These are phyloP conservation scores for Malaclemys terrapin DNA, from an alignment of 2,113 vertebrate genomes.

Conservation along the genomic window DNA sequence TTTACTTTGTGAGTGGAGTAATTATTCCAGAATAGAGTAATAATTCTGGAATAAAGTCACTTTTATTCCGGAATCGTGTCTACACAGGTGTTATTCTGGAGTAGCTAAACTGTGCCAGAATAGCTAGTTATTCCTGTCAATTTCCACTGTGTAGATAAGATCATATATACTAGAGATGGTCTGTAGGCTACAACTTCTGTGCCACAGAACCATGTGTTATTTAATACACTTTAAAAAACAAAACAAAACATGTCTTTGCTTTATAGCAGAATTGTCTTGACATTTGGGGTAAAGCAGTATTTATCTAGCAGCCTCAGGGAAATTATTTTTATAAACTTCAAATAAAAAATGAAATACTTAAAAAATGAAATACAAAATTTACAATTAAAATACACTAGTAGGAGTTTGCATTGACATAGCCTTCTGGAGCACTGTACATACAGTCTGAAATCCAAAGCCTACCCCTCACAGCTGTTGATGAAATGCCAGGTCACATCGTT, in stretches of 20 bases:
- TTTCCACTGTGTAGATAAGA: background rate
- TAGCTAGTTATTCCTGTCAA: background rate
- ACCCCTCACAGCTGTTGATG: slow-evolving; percentile 31
- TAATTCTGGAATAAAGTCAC: background rate
- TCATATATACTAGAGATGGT: background rate
- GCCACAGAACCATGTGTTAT: background rate
- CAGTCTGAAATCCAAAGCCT: slow-evolving; percentile 29
- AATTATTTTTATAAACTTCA: background rate
- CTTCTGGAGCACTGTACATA: background rate
- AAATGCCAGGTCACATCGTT: slow-evolving; percentile 46
- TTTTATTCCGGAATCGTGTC: background rate
- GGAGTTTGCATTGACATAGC: background rate
- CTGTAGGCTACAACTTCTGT: background rate
- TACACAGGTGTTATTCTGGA: background rate
- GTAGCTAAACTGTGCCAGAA: background rate
- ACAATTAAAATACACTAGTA: background rate
- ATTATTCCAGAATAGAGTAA: background rate
- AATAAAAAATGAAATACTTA: background rate
- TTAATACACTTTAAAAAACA: background rate
- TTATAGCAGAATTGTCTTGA: background rate
- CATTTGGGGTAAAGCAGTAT: background rate
- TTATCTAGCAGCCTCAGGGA: background rate
- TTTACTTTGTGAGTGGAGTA: background rate
- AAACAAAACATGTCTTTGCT: background rate
- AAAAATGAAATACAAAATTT: background rate